Conservation (phyloP, 2,113 vertebrate species). For the Carlito syrichta region DNA sequence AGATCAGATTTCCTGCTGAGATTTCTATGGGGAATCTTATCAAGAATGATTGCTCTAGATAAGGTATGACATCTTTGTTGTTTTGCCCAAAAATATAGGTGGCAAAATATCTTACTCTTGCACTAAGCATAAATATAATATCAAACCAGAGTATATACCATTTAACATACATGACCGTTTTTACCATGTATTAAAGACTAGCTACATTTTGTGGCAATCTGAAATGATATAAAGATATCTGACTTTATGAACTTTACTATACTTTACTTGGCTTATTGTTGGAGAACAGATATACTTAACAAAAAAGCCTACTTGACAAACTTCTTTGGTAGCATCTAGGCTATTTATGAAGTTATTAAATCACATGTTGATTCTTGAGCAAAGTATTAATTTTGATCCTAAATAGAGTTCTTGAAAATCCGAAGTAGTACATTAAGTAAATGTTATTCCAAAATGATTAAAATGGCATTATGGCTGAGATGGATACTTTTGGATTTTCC, state of each 20-base stretch:
- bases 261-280: background rate
- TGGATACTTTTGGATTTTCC: background rate
- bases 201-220: background rate
- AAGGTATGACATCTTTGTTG: background rate
- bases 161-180: background rate
- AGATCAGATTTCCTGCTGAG: background rate
- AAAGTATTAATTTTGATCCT: background rate
- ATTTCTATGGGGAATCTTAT: background rate
- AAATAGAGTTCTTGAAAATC: background rate
- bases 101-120: background rate
- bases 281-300: background rate
- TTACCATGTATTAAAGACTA: background rate
- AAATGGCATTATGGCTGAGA: background rate
- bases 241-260: background rate
- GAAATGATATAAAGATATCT: background rate
- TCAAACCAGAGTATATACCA: background rate
- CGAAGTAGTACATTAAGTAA: background rate
- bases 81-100: background rate
- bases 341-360: constrained; percentile 11
- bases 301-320: background rate
- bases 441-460: background rate
- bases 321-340: background rate
- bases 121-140: background rate
- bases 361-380: background rate
- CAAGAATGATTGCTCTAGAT: background rate